Conservation (phyloP, 2,797 vertebrate genomes). For the Oryzias dopingdopingensis region DNA sequence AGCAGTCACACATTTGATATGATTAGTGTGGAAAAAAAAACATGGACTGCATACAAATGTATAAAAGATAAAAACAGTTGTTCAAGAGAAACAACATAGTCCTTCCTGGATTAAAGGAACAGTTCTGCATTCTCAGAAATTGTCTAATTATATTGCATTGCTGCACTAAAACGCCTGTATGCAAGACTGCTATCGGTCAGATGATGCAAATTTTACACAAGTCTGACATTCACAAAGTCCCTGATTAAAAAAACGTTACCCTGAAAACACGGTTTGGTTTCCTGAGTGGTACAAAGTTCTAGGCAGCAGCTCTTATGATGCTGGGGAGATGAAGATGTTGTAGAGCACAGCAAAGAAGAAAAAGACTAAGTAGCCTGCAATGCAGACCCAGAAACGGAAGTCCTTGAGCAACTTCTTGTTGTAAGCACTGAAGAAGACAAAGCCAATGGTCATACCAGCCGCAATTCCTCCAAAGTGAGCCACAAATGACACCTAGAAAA, state of each 20-base stretch:
- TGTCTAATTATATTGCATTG: too few species aligned
- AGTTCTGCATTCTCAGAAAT: too few species aligned
- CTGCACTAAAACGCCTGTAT: too few species aligned
- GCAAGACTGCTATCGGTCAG: too few species aligned
- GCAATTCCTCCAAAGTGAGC: conserved; percentile 88
- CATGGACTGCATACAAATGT: too few species aligned
- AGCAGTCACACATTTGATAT: too few species aligned
- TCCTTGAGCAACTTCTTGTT: conserved; percentile 84
- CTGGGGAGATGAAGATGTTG: conserved; percentile 87
- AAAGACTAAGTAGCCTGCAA: conserved; percentile 78
- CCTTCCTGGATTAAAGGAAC: too few species aligned
- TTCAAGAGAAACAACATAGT: too few species aligned
- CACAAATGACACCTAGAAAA: conserved; percentile 87
- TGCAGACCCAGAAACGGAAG: conserved; percentile 87
- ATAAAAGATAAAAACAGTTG: too few species aligned
- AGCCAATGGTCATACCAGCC: conserved; percentile 90
- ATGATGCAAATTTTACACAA: not conserved
- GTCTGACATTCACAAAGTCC: conserved; percentile 2
- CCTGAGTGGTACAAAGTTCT: conserved; percentile 36
- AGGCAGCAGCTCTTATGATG: conserved; percentile 33
- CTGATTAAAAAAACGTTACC: conserved; percentile 7
- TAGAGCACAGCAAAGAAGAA: conserved; percentile 84
- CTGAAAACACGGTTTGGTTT: conserved; percentile 18
- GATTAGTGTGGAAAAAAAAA: too few species aligned
- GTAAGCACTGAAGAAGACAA: conserved; percentile 89